Percentiles rank a stretch among this genome's conserved stretches.
Evolutionary conservation across 2,888 invertebrate species (phyloP).

Genomic region (Apamea crenata): DNA sequence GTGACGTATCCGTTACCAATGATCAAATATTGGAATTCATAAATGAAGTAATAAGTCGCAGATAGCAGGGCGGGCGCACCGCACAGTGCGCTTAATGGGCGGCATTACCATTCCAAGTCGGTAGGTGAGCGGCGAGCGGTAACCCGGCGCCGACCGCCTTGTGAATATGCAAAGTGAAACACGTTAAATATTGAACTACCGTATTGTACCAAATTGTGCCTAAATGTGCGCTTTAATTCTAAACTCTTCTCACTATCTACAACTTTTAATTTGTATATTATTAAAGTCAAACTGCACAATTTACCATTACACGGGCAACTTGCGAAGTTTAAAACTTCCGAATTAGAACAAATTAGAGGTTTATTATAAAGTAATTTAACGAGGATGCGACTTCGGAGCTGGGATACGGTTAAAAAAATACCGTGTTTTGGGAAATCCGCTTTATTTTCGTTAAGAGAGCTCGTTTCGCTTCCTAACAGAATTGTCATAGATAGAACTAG

Average conservation of each 20-base stretch:
- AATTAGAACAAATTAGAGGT: slow-evolving; percentile 50
- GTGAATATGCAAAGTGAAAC: slow-evolving; percentile 87
- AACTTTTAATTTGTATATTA: slow-evolving; percentile 62
- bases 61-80: slow-evolving; percentile 68
- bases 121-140: slow-evolving; percentile 77
- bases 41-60: slow-evolving; percentile 71
- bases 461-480: slow-evolving; percentile 7
- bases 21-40: slow-evolving; percentile 54
- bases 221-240: slow-evolving; percentile 73
- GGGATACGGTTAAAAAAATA: slow-evolving; percentile 33
- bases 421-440: slow-evolving; percentile 24
- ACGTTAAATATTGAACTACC: slow-evolving; percentile 83
- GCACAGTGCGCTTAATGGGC: slow-evolving; percentile 77
- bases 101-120: slow-evolving; percentile 84
- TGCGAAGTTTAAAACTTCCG: slow-evolving; percentile 53
- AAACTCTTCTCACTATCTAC: slow-evolving; percentile 48
- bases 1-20: slow-evolving; percentile 29
- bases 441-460: background rate
- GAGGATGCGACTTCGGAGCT: slow-evolving; percentile 16
- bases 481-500: slow-evolving; percentile 27
- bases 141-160: slow-evolving; percentile 79
- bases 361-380: slow-evolving; percentile 46
- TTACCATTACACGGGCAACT: slow-evolving; percentile 46
- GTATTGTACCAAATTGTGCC: slow-evolving; percentile 78
- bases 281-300: slow-evolving; percentile 55